Base-by-base conservation (phyloP, 2,888 invertebrate species). In the Carabus problematicus region DNA sequence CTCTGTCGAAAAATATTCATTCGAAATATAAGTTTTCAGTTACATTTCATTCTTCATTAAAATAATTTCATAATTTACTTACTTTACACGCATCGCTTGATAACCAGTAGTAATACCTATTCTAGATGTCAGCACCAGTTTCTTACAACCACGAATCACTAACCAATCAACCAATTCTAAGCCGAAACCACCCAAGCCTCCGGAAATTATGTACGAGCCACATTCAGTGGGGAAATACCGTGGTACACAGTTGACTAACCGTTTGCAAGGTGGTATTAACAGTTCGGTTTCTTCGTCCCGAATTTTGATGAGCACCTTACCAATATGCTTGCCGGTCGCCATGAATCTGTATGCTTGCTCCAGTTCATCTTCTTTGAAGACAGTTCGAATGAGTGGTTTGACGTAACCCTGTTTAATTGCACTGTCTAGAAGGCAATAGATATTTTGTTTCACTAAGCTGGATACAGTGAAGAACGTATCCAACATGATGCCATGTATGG, bases 161-260 rank as follows among this genome's bases (percentile, higher is more conserved):
- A 98, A 83, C 94, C 94, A 95, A 76, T 94, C 91, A 0, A 91
- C 89, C 58, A 97, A 80, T 80, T 97, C 97, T 58, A 97, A 83
- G 3, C 97, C 97, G 77, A 97, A 94, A 0, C 97, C 97, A 52
- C 97, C 97, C 0, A 97, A 85, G 54, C 97, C 96, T 9, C 93
- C 92, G 0, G 90, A 84, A 3, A 92, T 85, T 0, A 92, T 76
- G 82, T 92, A 87, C 8, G 85, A 71, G 76, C 84, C 75, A 74
- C 84, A 78, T 16, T 81, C 78, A n/a, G 80, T 75, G 83, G 91
- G 82, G 69, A 81, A 83, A 75, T 85, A 86, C 73, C 83, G 82
- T 16, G 85, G 85, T 0, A 82, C 40, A 41, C 84, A 84, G 1
- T 82, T 79, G 0, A 85, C 71, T 0, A 77, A 77, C 29, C 77